Evolutionary conservation across 1,140 invertebrate species (phyloP), one percentile per base, ranked within the genome.

Genomic region (Dendrolimus punctatus): DNA sequence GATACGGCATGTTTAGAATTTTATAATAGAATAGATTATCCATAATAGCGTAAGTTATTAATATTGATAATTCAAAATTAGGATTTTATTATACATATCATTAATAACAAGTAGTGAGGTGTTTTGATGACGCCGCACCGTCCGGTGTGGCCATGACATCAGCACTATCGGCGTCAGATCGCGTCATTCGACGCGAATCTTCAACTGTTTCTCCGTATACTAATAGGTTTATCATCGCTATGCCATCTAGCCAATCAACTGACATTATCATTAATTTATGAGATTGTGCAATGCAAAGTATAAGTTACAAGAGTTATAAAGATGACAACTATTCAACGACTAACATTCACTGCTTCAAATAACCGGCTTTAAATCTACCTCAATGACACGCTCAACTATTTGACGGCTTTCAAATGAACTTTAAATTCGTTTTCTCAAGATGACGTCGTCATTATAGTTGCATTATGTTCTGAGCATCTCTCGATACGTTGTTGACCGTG

Each of bases 91-190:
- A 41, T 41, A 42, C 50, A 51, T 51, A 51, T 51, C 23, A 44
- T 51, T 44, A 51, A 51, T 51, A 44, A 8, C 41, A 36, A 51
- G 43, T 49, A 23, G 6, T 49, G 44, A 48, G 46, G 54, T 55
- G 61, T 57, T 48, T 49, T 54, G 62, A 65, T 78, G 75, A 76
- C 71, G 73, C 61, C 47, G 49, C 50, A 62, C 51, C 58, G 60
- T 55, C 58, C 62, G 60, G 64, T 66, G 64, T 58, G 67, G 56
- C 67, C 62, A 73, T 85, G 79, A 85, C 79, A 80, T 83, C 82
- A 82, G 53, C 68, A 57, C 40, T 40, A 51, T 51, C 55, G 62
- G 73, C 77, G 80, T 83, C 77, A 80, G 41, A 40, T 7, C 66
- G 66, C 82, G 80, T 85, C 82, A 82, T 73, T 46, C 55, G 55